These are phyloP conservation scores for Heliconius sara DNA, from an alignment of 2,888 invertebrate species.

Conservation along the genomic window DNA sequence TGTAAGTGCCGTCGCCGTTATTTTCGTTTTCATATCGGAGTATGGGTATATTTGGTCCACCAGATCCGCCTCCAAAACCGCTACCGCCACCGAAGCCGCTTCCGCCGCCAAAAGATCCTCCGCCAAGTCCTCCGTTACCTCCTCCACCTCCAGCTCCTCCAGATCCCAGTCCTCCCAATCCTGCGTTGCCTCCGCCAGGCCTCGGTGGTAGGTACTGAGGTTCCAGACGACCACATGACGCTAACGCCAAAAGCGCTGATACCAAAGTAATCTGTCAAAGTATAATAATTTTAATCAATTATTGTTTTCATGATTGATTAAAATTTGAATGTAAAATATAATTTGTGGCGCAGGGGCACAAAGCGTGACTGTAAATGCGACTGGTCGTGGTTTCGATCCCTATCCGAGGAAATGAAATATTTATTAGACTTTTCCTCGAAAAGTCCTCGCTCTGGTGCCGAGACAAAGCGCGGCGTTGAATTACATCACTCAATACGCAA, in stretches of 20 bases:
- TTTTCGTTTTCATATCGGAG: constrained; percentile 85
- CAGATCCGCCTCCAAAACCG: constrained; percentile 57
- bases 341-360: no score
- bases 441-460: no score
- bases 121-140: constrained; percentile 58
- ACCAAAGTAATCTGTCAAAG: no score
- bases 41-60: constrained; percentile 79
- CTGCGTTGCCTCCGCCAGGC: constrained; percentile 54
- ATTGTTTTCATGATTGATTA: constrained; percentile 6
- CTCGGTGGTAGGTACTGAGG: constrained; percentile 66
- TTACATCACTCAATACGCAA: no score
- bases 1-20: constrained; percentile 87
- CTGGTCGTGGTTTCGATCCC: no score
- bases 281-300: not conserved
- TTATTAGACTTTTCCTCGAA: no score
- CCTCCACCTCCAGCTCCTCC: constrained; percentile 50
- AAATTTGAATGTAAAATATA: not conserved
- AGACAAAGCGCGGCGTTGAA: no score
- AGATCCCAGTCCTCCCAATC: constrained; percentile 51
- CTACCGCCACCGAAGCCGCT: constrained; percentile 59
- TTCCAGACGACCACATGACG: constrained; percentile 67
- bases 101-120: constrained; percentile 52
- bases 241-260: constrained; percentile 65
- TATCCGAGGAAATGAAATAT: no score
- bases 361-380: no score